Percentiles rank a stretch among this genome's conserved stretches.
Conservation (phyloP, 2,797 vertebrate genomes). For the Telmatherina bonti region DNA sequence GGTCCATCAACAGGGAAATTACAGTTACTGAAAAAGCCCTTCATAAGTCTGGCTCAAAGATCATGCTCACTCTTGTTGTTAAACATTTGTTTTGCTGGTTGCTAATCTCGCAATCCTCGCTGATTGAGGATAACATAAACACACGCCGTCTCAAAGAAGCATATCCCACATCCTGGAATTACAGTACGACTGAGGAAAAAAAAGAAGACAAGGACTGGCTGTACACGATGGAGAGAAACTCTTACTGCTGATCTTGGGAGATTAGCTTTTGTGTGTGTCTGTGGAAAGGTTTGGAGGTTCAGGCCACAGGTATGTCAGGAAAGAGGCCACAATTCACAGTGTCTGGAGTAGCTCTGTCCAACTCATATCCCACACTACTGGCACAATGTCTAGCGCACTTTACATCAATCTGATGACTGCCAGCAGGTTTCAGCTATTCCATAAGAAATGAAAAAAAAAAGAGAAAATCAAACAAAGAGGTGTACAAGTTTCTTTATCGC, state of each 20-base stretch:
- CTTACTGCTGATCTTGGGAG: conserved; percentile 71
- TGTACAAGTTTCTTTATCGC: conserved; percentile 54
- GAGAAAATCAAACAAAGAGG: conserved; percentile 45
- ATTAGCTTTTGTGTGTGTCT: conserved; percentile 71
- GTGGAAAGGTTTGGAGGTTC: conserved; percentile 79
- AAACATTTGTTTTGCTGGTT: conserved; percentile 70
- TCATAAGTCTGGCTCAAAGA: conserved; percentile 28
- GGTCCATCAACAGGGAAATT: conserved; percentile 60
- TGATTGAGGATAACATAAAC: conserved; percentile 69
- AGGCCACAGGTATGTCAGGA: conserved; percentile 85
- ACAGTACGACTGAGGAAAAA: conserved; percentile 54
- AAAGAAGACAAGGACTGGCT: conserved; percentile 47
- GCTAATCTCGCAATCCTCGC: conserved; percentile 62
- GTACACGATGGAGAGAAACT: conserved; percentile 62
- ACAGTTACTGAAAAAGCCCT: conserved; percentile 39
- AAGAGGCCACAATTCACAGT: conserved; percentile 79
- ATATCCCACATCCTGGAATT: conserved; percentile 75
- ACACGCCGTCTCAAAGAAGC: conserved; percentile 55
- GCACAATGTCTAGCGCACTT: conserved; percentile 62
- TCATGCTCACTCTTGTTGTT: conserved; percentile 42
- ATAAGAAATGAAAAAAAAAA: conserved; percentile 33
- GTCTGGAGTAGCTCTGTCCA: conserved; percentile 78
- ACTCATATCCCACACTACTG: conserved; percentile 72
- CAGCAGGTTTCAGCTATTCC: conserved; percentile 72
- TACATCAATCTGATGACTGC: conserved; percentile 73